Base-by-base conservation (phyloP, 2,797 vertebrate genomes). In the Anomalospiza imberbis region DNA sequence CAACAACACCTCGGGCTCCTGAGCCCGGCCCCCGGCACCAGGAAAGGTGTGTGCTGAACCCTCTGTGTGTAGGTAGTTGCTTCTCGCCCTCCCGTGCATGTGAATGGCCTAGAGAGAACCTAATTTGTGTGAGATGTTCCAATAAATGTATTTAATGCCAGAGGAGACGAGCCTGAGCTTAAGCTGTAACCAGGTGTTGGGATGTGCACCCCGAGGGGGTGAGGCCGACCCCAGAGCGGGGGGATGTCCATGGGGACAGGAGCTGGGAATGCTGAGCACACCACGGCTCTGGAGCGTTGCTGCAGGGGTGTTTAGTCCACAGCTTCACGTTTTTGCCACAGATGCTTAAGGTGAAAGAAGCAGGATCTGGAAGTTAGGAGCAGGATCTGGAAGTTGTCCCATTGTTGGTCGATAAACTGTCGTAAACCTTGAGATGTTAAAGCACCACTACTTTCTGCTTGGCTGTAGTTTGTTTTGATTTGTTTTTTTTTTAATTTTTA, bases 1-100 rank as follows among this genome's bases (percentile, higher is more conserved):
- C 58, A 98, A 98, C 97, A 99, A 99, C 97, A 98, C 98, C 42
- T 98, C 98, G n/a, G 99, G 99, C 84, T 99, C 98, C 55, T 99
- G 98, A 98, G 96, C 87, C 14, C 9, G 7, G 12, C 22, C 12
- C 9, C 34, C n/a, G n/a, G n/a, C n/a, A n/a, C n/a, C n/a, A n/a
- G n/a, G n/a, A n/a, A n/a, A n/a, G n/a, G n/a, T 34, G 34, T 34
- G 34, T 34, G 34, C 34, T 34, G 34, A 34, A 34, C 34, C 34
- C 87, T 32, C 83, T 42, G 84, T 88, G 40, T 48, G 48, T 97
- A 95, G 95, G 93, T 95, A 94, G 92, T 34, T 28, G 93, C 96
- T 95, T 96, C 88, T 72, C 73, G 78, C 88, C 92, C 95, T 96
- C 91, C 34, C 88, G 96, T 98, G 98, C 97, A 97, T 98, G 98